phyloP scores from a whole-genome alignment of 2,113 vertebrate genomes.

The Phoenicopterus ruber region DNA sequence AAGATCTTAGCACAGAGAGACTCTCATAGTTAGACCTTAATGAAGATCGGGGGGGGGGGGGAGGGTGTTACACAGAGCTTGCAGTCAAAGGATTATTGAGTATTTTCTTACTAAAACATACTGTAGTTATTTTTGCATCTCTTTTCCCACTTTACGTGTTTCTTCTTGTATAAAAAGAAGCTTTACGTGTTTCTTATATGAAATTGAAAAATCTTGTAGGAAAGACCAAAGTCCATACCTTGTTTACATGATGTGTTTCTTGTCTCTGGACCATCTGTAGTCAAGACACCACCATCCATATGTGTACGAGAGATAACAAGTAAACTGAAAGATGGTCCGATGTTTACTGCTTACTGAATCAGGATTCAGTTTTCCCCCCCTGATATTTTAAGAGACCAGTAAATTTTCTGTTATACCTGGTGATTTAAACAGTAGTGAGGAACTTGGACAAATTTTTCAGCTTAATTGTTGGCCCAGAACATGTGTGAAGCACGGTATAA shows the following conservation, averaged over 20 bases:
- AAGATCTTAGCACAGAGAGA: background rate
- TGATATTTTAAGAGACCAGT: background rate
- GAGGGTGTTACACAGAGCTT: background rate
- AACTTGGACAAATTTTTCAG: background rate
- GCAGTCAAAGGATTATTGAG: background rate
- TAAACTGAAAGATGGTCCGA: background rate
- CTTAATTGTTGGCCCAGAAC: background rate
- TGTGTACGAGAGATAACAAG: conserved; percentile 29
- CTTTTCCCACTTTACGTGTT: background rate
- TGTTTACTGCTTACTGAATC: background rate
- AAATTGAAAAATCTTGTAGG: background rate
- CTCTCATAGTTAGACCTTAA: background rate
- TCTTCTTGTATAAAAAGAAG: background rate
- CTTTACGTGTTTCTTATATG: fast-evolving
- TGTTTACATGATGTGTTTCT: background rate
- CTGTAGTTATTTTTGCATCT: background rate
- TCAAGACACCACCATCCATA: background rate
- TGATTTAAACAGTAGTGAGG: background rate
- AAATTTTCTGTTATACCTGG: background rate
- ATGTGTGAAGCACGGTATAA: background rate
- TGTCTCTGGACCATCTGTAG: background rate
- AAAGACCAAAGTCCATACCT: background rate
- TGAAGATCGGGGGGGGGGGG: background rate
- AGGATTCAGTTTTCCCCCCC: background rate
- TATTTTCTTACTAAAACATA: background rate